These are phyloP conservation scores for Callinectes sapidus DNA, from an alignment of 2,888 invertebrate species.

Conservation along the genomic window DNA sequence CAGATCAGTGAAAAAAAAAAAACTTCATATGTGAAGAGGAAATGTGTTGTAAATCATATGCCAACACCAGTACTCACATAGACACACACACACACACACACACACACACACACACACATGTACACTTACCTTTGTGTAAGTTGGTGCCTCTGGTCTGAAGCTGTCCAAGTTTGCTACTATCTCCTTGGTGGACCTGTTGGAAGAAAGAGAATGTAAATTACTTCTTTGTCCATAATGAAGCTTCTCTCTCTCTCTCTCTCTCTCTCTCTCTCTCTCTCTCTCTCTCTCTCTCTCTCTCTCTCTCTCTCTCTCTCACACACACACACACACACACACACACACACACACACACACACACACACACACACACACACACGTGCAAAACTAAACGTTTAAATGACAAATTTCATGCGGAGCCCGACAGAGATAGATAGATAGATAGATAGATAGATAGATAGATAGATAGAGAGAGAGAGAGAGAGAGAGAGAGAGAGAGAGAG, in stretches of 20 bases:
- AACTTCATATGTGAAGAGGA: too few species aligned
- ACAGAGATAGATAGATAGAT: neutral
- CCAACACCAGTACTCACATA: neutral
- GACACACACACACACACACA: neutral
- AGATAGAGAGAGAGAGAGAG: neutral
- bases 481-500: constrained; percentile 28
- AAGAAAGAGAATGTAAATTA: neutral
- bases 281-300: constrained; percentile 18
- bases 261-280: constrained; percentile 35
- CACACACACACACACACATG: neutral
- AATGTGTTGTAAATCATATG: too few species aligned
- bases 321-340: too few species aligned
- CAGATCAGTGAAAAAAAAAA: too few species aligned
- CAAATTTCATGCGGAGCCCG: neutral
- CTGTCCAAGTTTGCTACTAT: constrained; percentile 42
- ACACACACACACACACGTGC: constrained; percentile 12
- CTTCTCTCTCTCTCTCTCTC: constrained; percentile 15
- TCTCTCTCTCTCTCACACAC: neutral
- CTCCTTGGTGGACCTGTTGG: constrained; percentile 54
- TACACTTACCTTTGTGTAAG: constrained; percentile 51
- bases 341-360: constrained; percentile 27
- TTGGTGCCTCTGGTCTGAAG: constrained; percentile 41
- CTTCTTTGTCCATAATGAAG: neutral
- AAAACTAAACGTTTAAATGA: neutral
- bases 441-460: neutral